Evolutionary conservation across 2,888 invertebrate genomes (phyloP).

Genomic region (Trissolcus japonicus): DNA sequence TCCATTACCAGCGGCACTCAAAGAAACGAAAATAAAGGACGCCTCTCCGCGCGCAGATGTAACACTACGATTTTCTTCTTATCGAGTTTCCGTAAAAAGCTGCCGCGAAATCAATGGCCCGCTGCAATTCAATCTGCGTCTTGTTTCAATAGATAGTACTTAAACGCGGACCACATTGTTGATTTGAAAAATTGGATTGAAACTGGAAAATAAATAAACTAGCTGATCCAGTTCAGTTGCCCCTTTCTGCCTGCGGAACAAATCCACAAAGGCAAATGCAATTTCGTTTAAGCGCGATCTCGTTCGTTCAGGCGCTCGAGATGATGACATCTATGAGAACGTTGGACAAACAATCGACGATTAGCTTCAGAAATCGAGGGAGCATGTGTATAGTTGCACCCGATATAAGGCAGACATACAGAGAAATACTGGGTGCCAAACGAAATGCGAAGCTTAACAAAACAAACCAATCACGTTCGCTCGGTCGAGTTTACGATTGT

Average conservation of each 20-base stretch:
- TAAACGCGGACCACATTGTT: conserved; percentile 7
- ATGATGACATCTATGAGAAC: conserved; percentile 1
- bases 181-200: conserved; percentile 20
- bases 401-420: conserved; percentile 9
- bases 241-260: background rate
- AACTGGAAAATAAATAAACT: conserved; percentile 14
- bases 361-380: conserved; percentile 2
- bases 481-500: conserved; percentile 39
- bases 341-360: conserved; percentile 15
- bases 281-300: conserved; percentile 3
- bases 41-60: background rate
- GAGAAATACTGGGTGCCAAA: conserved; percentile 12
- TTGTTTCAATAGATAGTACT: conserved; percentile 30
- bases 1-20: conserved; percentile 19
- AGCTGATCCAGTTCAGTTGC: conserved; percentile 4
- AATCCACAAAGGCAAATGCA: conserved; percentile 17
- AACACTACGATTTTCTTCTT: conserved; percentile 15
- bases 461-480: conserved; percentile 33
- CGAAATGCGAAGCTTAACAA: conserved; percentile 18
- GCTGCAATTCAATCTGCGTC: conserved; percentile 14
- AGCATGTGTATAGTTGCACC: background rate
- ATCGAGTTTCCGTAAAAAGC: conserved; percentile 10
- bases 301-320: background rate
- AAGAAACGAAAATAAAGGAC: conserved; percentile 19
- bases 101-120: conserved; percentile 15